phyloP scores from a whole-genome alignment of 2,113 vertebrate species.

The Numenius arquata region DNA sequence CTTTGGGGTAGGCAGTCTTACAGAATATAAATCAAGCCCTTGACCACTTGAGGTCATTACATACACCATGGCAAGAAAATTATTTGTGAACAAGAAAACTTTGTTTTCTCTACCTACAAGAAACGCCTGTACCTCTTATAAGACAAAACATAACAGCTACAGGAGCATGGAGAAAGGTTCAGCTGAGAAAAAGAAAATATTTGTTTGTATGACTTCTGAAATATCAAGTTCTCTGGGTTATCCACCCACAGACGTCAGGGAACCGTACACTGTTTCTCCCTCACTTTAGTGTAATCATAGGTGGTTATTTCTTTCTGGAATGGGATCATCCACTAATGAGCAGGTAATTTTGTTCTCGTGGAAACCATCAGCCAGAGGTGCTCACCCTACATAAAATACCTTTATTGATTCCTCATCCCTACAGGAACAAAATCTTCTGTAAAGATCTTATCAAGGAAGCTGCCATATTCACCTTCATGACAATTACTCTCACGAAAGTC shows the following conservation, averaged over 20 bases:
- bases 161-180: not conserved
- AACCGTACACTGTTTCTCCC: not conserved
- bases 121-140: not conserved
- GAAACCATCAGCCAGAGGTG: not conserved
- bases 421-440: not conserved
- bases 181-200: not conserved
- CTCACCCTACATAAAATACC: not conserved
- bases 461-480: not conserved
- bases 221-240: not conserved
- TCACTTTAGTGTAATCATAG: not conserved
- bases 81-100: not conserved
- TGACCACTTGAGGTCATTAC: not conserved
- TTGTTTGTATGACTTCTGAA: not conserved
- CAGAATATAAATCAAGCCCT: not conserved
- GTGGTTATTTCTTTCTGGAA: not conserved
- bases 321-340: not conserved
- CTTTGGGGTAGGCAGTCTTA: not conserved
- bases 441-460: not conserved
- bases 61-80: not conserved
- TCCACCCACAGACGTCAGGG: not conserved
- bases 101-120: not conserved
- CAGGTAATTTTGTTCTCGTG: not conserved
- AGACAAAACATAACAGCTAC: not conserved
- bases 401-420: not conserved
- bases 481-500: not conserved